A percentile compares a stretch with the other conserved stretches of the same genome.
Evolutionary conservation across 2,797 vertebrate species (phyloP).

Genomic region (Saguinus oedipus): DNA sequence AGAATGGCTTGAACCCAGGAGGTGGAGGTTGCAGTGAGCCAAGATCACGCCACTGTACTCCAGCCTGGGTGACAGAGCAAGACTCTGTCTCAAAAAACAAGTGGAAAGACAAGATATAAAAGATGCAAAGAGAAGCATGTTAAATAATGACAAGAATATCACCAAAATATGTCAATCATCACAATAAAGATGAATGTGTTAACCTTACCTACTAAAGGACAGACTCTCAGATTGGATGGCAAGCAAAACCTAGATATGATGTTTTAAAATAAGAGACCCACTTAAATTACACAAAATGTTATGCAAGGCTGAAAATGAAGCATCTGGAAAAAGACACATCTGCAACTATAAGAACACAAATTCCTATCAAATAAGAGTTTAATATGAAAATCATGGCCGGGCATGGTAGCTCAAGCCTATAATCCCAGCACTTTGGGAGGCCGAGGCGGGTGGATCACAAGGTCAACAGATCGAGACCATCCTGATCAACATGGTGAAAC

Average conservation of each 20-base stretch:
- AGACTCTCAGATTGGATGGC: not conserved
- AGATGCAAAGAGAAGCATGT: not conserved
- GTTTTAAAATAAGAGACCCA: constrained; percentile 21
- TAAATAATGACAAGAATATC: not conserved
- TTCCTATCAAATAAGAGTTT: not conserved
- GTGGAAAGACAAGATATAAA: constrained; percentile 1
- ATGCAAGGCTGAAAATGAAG: not conserved
- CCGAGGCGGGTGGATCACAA: too few species aligned
- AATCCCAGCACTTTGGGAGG: too few species aligned
- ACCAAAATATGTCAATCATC: not conserved
- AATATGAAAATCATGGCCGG: not conserved
- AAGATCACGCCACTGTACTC: not conserved
- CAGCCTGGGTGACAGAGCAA: not conserved
- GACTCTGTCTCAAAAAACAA: not conserved
- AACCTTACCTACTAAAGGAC: not conserved
- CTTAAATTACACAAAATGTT: not conserved
- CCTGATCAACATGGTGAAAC: too few species aligned
- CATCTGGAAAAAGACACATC: not conserved
- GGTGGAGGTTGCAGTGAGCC: not conserved
- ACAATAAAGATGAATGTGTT: not conserved
- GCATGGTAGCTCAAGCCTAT: too few species aligned
- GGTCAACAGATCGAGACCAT: too few species aligned
- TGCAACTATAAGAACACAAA: not conserved
- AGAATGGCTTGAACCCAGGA: not conserved
- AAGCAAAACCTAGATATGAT: not conserved